Conservation (phyloP, 2,888 invertebrate species). For the Tenodera sinensis region DNA sequence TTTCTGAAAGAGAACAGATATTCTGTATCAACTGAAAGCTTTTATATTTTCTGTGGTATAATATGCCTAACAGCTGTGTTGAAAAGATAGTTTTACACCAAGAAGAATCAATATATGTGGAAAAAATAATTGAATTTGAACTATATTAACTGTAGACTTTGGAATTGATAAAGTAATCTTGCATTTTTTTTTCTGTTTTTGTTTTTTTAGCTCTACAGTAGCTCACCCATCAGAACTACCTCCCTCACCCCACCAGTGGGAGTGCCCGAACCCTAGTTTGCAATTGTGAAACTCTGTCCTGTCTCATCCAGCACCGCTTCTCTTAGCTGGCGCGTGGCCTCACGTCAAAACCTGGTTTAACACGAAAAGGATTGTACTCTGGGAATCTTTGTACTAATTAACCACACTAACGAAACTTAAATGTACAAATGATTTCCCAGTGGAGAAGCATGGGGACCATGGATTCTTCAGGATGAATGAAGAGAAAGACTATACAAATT, state of each 20-base stretch:
- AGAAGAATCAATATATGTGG: neutral
- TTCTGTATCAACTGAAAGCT: too few relatives aligned
- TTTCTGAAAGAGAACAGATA: too few relatives aligned
- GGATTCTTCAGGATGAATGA: neutral
- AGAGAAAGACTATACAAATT: neutral
- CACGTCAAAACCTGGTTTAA: neutral
- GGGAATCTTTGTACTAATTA: neutral
- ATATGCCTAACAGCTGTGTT: neutral
- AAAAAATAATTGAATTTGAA: neutral
- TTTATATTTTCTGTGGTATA: too few relatives aligned
- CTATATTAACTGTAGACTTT: neutral
- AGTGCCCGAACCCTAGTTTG: constrained; percentile 52
- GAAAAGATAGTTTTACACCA: neutral
- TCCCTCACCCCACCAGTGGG: constrained; percentile 98
- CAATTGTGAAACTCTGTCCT: constrained; percentile 30
- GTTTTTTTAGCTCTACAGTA: constrained; percentile 82
- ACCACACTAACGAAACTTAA: neutral
- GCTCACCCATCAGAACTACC: constrained; percentile 98
- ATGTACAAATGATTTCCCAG: neutral
- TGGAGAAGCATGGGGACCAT: neutral
- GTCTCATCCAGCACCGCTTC: constrained; percentile 19
- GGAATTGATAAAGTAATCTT: neutral
- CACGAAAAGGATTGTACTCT: neutral
- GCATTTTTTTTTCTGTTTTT: constrained; percentile 16
- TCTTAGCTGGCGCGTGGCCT: constrained; percentile 3